Evolutionary conservation across 2,113 vertebrate species (phyloP), one percentile per base, ranked within the genome.

Genomic region (Dicaeum eximium): DNA sequence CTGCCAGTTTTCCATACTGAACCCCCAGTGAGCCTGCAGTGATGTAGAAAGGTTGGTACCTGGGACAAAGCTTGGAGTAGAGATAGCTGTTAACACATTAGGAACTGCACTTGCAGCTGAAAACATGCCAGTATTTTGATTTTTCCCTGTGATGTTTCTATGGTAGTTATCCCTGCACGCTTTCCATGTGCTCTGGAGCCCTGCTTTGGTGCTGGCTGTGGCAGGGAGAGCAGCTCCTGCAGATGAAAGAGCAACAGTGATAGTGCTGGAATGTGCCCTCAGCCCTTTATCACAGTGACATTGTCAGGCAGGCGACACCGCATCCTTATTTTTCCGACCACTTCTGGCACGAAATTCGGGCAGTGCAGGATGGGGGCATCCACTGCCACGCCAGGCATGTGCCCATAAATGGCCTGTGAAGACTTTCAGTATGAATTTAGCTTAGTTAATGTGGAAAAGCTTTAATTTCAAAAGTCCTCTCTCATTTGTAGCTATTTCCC

Each of bases 231-330:
- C 69, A 86, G 62, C 72, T 81, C 67, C 74, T 90, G 89, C 69
- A 58, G 74, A 83, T 85, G 84, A 83, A 91, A 86, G 73, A 80
- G 75, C 74, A 88, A 60, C 62, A 54, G 51, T 4, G 90, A 92
- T 94, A 94, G 50, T 3, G 33, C 2, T 66, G 95, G 96, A 96
- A 96, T 94, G 95, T 75, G 93, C 88, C 92, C 91, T 80, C 23
- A 0, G 74, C 40, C 51, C 0, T 85, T 96, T 95, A 84, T 94
- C 95, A 57, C 64, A 19, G 66, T 23, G 75, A 93, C 92, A 75
- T 3, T 89, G 81, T 23, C 92, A 62, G 18, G 24, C 82, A 67
- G 87, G 78, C 0, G 40, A 42, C 54, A 47, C 0, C 3, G 20
- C 54, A 81, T 72, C 89, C 90, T 61, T 48, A 31, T 72, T 92